Base-by-base conservation (phyloP, 2,797 vertebrate species). In the Decapterus maruadsi region DNA sequence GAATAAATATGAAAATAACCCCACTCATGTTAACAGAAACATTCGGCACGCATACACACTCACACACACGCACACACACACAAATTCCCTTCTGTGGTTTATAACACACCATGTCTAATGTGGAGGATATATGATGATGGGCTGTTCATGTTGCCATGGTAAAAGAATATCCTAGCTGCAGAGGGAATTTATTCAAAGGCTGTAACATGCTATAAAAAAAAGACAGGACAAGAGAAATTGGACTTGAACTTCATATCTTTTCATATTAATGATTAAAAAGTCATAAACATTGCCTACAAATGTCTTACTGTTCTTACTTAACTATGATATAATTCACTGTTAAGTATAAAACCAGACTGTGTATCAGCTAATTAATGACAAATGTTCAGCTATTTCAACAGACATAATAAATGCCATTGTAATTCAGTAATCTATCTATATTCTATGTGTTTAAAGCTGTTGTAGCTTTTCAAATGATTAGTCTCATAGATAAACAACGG, bases 1-100 rank as follows among this genome's bases (percentile, higher is more conserved):
- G 56, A 76, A 79, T 87, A 74, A 86, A 91, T 90, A 90, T 89
- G 79, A 87, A 89, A 85, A 89, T 75, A 77, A 88, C 62, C 62
- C 59, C 29, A 38, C 64, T 66, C 10, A 34, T 55, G 50, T 72
- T 46, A 61, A 77, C 2, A 48, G 59, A 73, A 67, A 62, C 13
- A 67, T 43, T n/a, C 0, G 4, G 34, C 31, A 40, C 48, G 59
- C 54, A 58, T 2, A 9, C 22, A 6, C 20, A 46, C 51, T 1
- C 45, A 17, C 54, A 60, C 71, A 20, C 57, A 78, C 48, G 70
- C 7, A 22, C 19, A 53, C 51, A 2, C 45, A 20, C 61, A 78
- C 48, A 72, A 42, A 82, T 9, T 19, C n/a, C 71, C 60, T 65
- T 58, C 20, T 60, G 69, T 61, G 36, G 48, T 65, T 75, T 61